A percentile compares a stretch with the other conserved stretches of the same genome.
phyloP scores from a whole-genome alignment of 2,797 vertebrate species.

The Parauchenoglanis ngamensis region DNA sequence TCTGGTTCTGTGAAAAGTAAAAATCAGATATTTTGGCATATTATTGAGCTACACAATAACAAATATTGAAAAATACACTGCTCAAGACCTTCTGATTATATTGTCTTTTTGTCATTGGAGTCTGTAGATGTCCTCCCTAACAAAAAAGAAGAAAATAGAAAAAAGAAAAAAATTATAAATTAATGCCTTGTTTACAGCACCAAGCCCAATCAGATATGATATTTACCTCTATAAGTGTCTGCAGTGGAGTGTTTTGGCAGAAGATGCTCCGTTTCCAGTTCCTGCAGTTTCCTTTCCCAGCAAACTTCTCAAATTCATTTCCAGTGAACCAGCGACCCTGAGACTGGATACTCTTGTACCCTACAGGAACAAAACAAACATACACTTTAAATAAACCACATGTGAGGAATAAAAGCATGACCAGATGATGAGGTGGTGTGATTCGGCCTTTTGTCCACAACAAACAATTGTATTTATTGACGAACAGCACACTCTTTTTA shows the following conservation, averaged over 20 bases:
- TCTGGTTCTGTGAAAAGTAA: constrained; percentile 52
- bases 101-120: background rate
- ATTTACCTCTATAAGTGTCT: constrained; percentile 67
- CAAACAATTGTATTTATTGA: background rate
- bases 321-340: too few species aligned
- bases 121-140: constrained; percentile 30
- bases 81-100: constrained; percentile 14
- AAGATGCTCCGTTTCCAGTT: constrained; percentile 73
- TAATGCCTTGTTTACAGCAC: too few species aligned
- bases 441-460: background rate
- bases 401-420: background rate
- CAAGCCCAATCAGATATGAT: background rate
- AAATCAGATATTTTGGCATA: background rate
- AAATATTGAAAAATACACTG: background rate
- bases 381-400: background rate
- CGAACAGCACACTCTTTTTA: background rate
- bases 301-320: constrained; percentile 15
- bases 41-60: background rate
- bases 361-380: constrained; percentile 2
- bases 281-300: constrained; percentile 53
- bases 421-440: background rate
- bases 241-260: constrained; percentile 54
- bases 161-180: background rate
- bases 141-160: background rate
- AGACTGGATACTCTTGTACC: too few species aligned